Evolutionary conservation across 2,113 vertebrate species (phyloP).

Genomic region (Phycodurus eques): DNA sequence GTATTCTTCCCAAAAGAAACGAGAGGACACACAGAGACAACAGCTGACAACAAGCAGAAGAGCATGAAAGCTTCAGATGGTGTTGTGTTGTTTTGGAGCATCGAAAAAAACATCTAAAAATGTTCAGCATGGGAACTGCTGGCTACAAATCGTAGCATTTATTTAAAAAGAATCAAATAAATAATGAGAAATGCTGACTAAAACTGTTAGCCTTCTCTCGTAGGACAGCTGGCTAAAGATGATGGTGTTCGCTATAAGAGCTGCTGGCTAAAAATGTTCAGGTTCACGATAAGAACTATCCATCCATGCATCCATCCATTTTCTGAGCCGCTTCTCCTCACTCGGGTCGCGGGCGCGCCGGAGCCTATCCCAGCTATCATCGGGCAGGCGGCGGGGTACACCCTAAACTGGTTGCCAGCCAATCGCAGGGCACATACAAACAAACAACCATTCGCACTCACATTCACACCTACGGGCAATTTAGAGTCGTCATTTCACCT

Average conservation of each 20-base stretch:
- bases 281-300: not conserved
- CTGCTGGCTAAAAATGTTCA: not conserved
- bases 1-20: constrained; percentile 25
- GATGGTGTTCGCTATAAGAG: not conserved
- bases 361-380: too few species aligned
- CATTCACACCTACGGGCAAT: too few species aligned
- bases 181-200: not conserved
- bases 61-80: constrained; percentile 2
- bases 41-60: constrained; percentile 2
- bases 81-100: not conserved
- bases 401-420: too few species aligned
- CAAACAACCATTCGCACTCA: too few species aligned
- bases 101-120: not conserved
- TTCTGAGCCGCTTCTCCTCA: too few species aligned
- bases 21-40: constrained; percentile 10
- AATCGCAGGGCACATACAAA: too few species aligned
- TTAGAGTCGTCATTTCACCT: too few species aligned
- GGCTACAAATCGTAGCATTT: not conserved
- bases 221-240: not conserved
- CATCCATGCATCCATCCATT: too few species aligned
- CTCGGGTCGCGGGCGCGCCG: too few species aligned
- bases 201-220: too few species aligned
- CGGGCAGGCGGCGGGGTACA: too few species aligned
- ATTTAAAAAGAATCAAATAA: not conserved
- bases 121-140: not conserved